phyloP scores from a whole-genome alignment of 2,888 invertebrate genomes.

The Vanessa cardui region DNA sequence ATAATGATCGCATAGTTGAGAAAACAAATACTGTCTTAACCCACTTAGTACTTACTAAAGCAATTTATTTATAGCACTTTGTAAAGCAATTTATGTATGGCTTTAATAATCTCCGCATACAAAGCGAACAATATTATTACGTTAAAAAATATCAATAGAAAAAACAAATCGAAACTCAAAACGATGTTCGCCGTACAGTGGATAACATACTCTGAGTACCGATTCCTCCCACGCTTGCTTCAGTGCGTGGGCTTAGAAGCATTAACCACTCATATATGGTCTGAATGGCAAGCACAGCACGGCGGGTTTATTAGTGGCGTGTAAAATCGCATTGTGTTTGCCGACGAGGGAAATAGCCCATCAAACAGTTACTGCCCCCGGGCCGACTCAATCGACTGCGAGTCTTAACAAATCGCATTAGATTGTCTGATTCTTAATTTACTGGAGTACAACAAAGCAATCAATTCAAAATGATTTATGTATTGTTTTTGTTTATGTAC shows the following conservation, averaged over 20 bases:
- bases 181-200: background rate
- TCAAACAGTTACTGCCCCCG: slow-evolving; percentile 41
- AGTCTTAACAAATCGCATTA: slow-evolving; percentile 20
- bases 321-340: slow-evolving; percentile 10
- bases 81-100: too few species aligned
- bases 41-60: background rate
- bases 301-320: slow-evolving; percentile 6
- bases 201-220: background rate
- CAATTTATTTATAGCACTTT: background rate
- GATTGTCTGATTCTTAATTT: slow-evolving; percentile 9
- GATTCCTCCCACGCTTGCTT: background rate
- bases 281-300: slow-evolving; percentile 9
- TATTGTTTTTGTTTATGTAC: background rate
- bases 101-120: background rate
- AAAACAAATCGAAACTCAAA: background rate
- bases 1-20: too few species aligned
- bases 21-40: background rate
- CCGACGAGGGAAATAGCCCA: slow-evolving; percentile 46
- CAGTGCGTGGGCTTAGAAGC: background rate
- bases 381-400: slow-evolving; percentile 16
- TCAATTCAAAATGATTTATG: slow-evolving; percentile 12
- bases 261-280: slow-evolving; percentile 7
- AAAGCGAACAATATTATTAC: background rate
- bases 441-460: slow-evolving; percentile 17
- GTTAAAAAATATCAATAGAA: background rate